phyloP scores from a whole-genome alignment of 1,140 invertebrate genomes.

The Saccostrea cuccullata region DNA sequence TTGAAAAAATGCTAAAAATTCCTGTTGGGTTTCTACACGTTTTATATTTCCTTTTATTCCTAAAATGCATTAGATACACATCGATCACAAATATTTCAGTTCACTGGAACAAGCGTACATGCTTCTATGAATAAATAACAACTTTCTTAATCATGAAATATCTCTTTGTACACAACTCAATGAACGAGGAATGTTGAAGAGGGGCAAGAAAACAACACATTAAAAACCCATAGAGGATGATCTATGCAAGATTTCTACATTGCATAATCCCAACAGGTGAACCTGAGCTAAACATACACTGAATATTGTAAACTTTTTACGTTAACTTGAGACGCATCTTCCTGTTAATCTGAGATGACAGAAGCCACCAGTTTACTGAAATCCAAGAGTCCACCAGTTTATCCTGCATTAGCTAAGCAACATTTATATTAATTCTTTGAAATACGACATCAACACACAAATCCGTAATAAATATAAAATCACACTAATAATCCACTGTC shows the following conservation, averaged over 20 bases:
- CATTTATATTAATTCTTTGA: too few species aligned
- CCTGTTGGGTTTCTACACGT: not conserved
- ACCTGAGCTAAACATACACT: not conserved
- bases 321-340: not conserved
- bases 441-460: not conserved
- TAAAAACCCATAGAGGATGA: constrained; percentile 3
- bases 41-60: not conserved
- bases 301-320: not conserved
- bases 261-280: constrained; percentile 27
- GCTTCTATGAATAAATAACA: constrained; percentile 15
- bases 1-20: not conserved
- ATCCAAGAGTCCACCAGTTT: constrained; percentile 10
- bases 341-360: not conserved
- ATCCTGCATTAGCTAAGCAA: not conserved
- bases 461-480: not conserved
- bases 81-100: constrained; percentile 7
- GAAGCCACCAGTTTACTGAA: constrained; percentile 20
- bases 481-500: not conserved
- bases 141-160: constrained; percentile 25
- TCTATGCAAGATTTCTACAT: not conserved
- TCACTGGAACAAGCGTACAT: not conserved
- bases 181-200: constrained; percentile 19
- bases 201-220: constrained; percentile 14
- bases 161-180: constrained; percentile 33
- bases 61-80: not conserved